A percentile compares a stretch with the other conserved stretches of the same genome.
Conservation (phyloP, 2,888 invertebrate species). For the Cryptocephalus primarius region DNA sequence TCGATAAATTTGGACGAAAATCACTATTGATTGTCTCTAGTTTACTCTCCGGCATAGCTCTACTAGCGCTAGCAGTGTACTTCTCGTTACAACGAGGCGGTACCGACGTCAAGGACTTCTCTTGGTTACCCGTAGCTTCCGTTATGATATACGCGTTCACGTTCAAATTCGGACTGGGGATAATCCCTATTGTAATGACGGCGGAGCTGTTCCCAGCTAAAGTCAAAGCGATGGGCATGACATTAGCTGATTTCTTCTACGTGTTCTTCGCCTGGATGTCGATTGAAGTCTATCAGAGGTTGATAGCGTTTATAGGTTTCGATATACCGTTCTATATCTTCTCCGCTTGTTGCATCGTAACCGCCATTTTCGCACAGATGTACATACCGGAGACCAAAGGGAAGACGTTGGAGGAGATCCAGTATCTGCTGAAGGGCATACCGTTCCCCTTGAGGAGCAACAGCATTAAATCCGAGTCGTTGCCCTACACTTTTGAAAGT, state of each 20-base stretch:
- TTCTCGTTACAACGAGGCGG: conserved; percentile 26
- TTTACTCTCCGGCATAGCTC: conserved; percentile 26
- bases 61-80: conserved; percentile 27
- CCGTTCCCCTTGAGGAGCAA: conserved; percentile 12
- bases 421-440: conserved; percentile 28
- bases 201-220: conserved; percentile 34
- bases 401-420: conserved; percentile 32
- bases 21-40: conserved; percentile 26
- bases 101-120: conserved; percentile 18
- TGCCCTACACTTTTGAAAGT: conserved; percentile 1
- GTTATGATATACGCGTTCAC: conserved; percentile 31
- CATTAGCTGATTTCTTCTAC: conserved; percentile 30
- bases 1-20: conserved; percentile 31
- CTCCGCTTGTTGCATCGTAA: conserved; percentile 24
- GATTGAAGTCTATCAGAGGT: conserved; percentile 26
- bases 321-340: conserved; percentile 32
- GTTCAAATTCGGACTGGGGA: conserved; percentile 32
- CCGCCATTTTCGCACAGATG: conserved; percentile 27
- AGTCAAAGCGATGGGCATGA: conserved; percentile 34
- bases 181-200: conserved; percentile 32
- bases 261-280: conserved; percentile 28
- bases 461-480: conserved; percentile 8
- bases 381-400: conserved; percentile 32
- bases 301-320: conserved; percentile 22
- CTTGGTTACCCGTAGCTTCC: conserved; percentile 23